Evolutionary conservation across 2,113 vertebrate species (phyloP).

Genomic region (Micronisus gabar): DNA sequence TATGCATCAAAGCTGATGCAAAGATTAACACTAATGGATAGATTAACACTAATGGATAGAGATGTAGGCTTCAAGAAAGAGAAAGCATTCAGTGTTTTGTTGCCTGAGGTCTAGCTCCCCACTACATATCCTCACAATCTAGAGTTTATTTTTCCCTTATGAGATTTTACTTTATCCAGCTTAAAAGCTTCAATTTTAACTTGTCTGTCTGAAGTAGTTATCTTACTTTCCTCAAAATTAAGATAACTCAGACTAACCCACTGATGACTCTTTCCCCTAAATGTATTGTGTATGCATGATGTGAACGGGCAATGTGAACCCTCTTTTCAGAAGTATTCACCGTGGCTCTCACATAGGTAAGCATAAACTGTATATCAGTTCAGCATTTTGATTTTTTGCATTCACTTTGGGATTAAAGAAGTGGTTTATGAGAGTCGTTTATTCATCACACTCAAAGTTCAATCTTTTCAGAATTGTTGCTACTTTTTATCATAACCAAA

Average conservation of each 20-base stretch:
- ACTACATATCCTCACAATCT: not conserved
- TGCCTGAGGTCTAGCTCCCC: not conserved
- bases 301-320: accelerated
- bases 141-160: not conserved
- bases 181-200: not conserved
- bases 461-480: not conserved
- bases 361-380: not conserved
- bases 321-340: not conserved
- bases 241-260: not conserved
- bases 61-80: not conserved
- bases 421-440: not conserved
- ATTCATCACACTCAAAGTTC: not conserved
- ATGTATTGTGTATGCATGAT: accelerated
- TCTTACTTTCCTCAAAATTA: not conserved
- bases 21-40: not conserved
- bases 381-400: not conserved
- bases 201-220: not conserved
- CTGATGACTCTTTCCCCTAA: not conserved
- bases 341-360: not conserved
- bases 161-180: not conserved
- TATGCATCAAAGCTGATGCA: not conserved
- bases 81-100: not conserved
- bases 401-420: not conserved
- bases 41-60: not conserved
- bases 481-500: not conserved